Conservation (phyloP, 2,797 vertebrate genomes). For the Gallirallus australis region DNA sequence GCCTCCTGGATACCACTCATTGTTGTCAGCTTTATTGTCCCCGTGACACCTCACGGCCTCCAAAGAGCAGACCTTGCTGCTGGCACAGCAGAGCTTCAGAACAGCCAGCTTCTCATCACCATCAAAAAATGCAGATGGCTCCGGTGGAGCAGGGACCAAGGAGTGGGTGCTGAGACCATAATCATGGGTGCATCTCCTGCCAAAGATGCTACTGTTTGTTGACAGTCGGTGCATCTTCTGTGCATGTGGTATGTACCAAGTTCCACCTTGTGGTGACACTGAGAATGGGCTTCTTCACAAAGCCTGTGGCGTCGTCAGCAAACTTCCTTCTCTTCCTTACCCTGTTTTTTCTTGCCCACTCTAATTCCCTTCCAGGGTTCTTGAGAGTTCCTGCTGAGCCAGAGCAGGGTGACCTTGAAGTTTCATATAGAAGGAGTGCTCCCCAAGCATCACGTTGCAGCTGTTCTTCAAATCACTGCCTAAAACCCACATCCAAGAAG, state of each 20-base stretch:
- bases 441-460: rapidly evolving
- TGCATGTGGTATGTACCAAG: conserved; percentile 50
- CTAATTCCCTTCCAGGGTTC: neutral
- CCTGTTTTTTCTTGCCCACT: neutral
- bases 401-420: neutral
- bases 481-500: neutral
- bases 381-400: neutral
- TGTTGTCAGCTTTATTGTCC: neutral
- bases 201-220: neutral
- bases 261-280: conserved; percentile 73
- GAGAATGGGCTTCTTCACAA: conserved; percentile 26
- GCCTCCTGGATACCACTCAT: neutral
- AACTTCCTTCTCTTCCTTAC: neutral
- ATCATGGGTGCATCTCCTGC: neutral
- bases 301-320: neutral
- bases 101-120: neutral
- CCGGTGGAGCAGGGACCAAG: neutral
- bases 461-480: neutral
- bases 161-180: neutral
- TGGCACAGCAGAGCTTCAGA: neutral
- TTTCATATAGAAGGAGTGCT: neutral
- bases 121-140: neutral
- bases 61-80: neutral
- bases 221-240: neutral
- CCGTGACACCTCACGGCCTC: neutral